A percentile compares a stretch with the other conserved stretches of the same genome.
phyloP scores from a whole-genome alignment of 2,797 vertebrate species.

The Sylvilagus floridanus region DNA sequence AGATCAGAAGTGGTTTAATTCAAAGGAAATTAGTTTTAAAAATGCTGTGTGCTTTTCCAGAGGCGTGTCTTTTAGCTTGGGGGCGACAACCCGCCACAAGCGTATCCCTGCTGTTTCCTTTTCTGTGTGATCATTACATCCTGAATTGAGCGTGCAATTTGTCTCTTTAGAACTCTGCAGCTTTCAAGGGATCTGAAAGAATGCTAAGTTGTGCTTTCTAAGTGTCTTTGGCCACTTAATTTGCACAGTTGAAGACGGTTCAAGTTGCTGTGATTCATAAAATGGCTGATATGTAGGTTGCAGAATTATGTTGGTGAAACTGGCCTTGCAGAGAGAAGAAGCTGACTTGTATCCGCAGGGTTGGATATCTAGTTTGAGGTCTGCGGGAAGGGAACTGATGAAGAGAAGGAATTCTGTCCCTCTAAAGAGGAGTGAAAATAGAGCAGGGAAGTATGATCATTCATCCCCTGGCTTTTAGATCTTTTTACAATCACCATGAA shows the following conservation, averaged over 20 bases:
- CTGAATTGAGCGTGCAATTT: neutral
- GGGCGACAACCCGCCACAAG: neutral
- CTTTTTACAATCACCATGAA: neutral
- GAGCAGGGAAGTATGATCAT: neutral
- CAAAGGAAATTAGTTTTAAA: neutral
- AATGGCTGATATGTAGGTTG: neutral
- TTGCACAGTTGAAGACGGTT: neutral
- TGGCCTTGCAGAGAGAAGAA: neutral
- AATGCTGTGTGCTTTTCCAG: neutral
- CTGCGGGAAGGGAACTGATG: neutral
- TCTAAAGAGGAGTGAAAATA: neutral
- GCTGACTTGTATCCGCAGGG: neutral
- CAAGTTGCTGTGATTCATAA: conserved; percentile 1
- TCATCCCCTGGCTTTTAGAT: neutral
- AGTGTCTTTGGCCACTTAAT: neutral
- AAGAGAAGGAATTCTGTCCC: neutral
- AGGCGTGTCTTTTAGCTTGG: neutral
- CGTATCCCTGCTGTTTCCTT: neutral
- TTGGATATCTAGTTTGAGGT: neutral
- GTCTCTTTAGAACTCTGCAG: neutral
- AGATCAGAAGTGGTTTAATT: neutral
- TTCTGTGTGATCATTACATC: conserved; percentile 21
- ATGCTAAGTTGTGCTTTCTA: neutral
- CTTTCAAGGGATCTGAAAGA: neutral
- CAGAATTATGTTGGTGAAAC: neutral